Base-by-base conservation (phyloP, 2,888 invertebrate genomes). In the Amiota minor region DNA sequence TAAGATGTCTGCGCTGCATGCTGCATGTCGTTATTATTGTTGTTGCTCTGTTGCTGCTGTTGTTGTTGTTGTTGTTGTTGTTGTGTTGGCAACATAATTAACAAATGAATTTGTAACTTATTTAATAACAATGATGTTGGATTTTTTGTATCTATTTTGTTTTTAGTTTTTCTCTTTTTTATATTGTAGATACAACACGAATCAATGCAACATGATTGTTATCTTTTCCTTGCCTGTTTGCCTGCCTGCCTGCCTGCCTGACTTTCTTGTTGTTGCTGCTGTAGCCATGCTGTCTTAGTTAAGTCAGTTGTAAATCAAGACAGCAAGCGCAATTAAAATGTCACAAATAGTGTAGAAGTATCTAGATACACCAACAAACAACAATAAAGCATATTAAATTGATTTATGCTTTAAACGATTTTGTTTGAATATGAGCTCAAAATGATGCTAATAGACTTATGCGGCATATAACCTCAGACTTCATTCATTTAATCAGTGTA, bases 91-190 rank as follows among this genome's bases (percentile, higher is more conserved):
- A 88, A 88, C 86, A 87, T 88, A 88, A 88, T 88, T 88, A 88
- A 88, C 87, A 88, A 86, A 84, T 87, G 87, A 88, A 83, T 88
- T 85, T 86, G 84, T 86, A 86, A 80, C 82, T 85, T 81, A 85
- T 84, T 86, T 79, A 76, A 79, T 72, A 74, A 74, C 76, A 67
- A 76, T 77, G 23, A 71, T 53, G n/a, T 71, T 62, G 35, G 35
- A 35, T 35, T 35, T 35, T 35, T 35, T 35, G 35, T 35, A 35
- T 35, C 35, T 35, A 35, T 35, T 35, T 35, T 35, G 35, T 35
- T 4, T 35, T 35, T 35, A 4, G 6, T 2, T 35, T 35, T 35
- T 6, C 6, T 8, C 6, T 6, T 35, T 4, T 35, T 2, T 35
- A 35, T 35, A 35, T 35, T 35, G 35, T 35, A 62, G 62, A 61